A percentile compares a stretch with the other conserved stretches of the same genome.
phyloP scores from a whole-genome alignment of 1,140 invertebrate genomes.

The Neodiprion virginianus region DNA sequence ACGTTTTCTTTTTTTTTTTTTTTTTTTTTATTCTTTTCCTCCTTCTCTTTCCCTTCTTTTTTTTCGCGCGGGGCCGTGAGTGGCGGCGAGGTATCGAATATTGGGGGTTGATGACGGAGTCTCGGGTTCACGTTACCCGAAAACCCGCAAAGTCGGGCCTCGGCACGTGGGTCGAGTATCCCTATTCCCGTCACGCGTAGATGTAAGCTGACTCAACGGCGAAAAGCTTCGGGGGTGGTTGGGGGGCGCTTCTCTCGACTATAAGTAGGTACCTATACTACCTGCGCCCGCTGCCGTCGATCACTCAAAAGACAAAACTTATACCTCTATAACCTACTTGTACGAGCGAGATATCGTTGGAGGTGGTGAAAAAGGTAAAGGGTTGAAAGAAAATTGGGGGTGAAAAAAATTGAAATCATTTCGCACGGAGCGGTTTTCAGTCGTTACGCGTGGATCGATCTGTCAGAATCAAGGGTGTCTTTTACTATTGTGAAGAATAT shows the following conservation, averaged over 20 bases:
- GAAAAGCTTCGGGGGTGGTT: not conserved
- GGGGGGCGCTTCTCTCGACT: too few species aligned
- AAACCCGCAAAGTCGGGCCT: not conserved
- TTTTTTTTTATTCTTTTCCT: not conserved
- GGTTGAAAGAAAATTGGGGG: too few species aligned
- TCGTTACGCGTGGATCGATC: too few species aligned
- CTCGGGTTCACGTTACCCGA: not conserved
- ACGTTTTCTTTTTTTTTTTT: too few species aligned
- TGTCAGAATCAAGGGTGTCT: too few species aligned
- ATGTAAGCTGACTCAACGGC: not conserved
- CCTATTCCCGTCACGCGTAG: not conserved
- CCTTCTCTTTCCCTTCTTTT: not conserved
- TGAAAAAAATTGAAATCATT: too few species aligned
- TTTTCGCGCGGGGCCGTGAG: too few species aligned
- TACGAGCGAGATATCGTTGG: not conserved
- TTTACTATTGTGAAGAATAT: too few species aligned
- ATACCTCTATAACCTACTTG: not conserved
- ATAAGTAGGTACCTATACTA: too few species aligned
- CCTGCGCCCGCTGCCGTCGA: not conserved
- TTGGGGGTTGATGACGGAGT: too few species aligned
- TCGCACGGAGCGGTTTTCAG: too few species aligned
- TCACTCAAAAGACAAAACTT: slow-evolving; percentile 5
- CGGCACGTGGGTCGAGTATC: not conserved
- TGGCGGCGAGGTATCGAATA: too few species aligned
- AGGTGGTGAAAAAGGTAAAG: not conserved